A percentile compares a stretch with the other conserved stretches of the same genome.
Conservation (phyloP, 2,113 vertebrate genomes). For the Excalfactoria chinensis region DNA sequence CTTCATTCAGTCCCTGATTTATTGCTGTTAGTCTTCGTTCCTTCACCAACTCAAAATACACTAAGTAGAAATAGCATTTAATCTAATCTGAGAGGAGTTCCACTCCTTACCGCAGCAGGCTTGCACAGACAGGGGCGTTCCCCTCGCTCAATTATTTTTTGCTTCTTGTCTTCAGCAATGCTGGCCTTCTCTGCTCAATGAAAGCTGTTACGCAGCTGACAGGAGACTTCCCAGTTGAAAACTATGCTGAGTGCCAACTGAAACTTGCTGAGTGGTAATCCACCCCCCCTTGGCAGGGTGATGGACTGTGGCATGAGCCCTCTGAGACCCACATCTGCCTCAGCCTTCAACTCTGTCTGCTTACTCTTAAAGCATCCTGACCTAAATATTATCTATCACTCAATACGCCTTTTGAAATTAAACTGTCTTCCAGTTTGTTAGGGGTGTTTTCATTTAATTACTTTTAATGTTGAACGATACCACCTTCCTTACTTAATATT, state of each 20-base stretch:
- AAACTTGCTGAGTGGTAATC: not conserved
- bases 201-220: not conserved
- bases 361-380: not conserved
- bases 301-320: not conserved
- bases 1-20: not conserved
- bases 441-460: not conserved
- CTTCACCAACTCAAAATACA: not conserved
- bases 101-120: not conserved
- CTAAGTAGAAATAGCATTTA: not conserved
- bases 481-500: not conserved
- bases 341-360: not conserved
- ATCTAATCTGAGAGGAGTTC: not conserved
- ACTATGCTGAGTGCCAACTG: not conserved
- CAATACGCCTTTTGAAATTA: not conserved
- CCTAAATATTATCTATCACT: not conserved
- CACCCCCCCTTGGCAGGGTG: not conserved
- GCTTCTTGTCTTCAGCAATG: not conserved
- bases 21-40: not conserved
- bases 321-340: not conserved
- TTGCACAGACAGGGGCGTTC: not conserved
- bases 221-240: not conserved
- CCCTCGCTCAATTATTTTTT: not conserved
- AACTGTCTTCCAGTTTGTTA: not conserved
- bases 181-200: not conserved
- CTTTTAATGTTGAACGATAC: not conserved